These are phyloP conservation scores for Drosophila lacteicornis DNA, from an alignment of 1,140 invertebrate species.

Conservation along the genomic window DNA sequence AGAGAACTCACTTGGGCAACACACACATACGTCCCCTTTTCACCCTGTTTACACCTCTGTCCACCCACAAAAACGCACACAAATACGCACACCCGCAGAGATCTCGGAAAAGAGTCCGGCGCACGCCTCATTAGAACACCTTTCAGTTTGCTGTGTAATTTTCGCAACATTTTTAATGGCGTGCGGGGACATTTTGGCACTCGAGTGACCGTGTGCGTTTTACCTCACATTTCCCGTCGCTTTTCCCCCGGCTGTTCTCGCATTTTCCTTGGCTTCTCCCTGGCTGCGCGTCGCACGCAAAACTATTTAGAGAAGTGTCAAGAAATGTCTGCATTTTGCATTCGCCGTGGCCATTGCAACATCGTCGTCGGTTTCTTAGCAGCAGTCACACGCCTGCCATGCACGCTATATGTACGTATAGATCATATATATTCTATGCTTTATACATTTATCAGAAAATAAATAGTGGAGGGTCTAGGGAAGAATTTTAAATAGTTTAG, in stretches of 20 bases:
- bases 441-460: not conserved
- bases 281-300: constrained; percentile 69
- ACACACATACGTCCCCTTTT: constrained; percentile 13
- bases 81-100: constrained; percentile 3
- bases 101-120: constrained; percentile 56
- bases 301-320: constrained; percentile 84
- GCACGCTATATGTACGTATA: constrained; percentile 18
- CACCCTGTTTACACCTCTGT: constrained; percentile 15
- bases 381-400: constrained; percentile 64
- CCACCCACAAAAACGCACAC: constrained; percentile 28
- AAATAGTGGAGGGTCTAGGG: not conserved
- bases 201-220: constrained; percentile 77
- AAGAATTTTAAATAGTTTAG: not conserved
- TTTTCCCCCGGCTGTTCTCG: not conserved
- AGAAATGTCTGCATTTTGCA: constrained; percentile 81
- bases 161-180: constrained; percentile 83
- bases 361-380: constrained; percentile 57
- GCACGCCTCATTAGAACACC: constrained; percentile 82
- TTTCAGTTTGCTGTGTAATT: constrained; percentile 82
- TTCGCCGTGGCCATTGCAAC: constrained; percentile 64
- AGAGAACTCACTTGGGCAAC: constrained; percentile 57
- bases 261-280: constrained; percentile 33
- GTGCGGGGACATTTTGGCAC: constrained; percentile 81
- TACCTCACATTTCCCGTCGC: not conserved
- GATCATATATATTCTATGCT: constrained; percentile 9